phyloP scores from a whole-genome alignment of 2,797 vertebrate genomes.

The Ispidina picta region DNA sequence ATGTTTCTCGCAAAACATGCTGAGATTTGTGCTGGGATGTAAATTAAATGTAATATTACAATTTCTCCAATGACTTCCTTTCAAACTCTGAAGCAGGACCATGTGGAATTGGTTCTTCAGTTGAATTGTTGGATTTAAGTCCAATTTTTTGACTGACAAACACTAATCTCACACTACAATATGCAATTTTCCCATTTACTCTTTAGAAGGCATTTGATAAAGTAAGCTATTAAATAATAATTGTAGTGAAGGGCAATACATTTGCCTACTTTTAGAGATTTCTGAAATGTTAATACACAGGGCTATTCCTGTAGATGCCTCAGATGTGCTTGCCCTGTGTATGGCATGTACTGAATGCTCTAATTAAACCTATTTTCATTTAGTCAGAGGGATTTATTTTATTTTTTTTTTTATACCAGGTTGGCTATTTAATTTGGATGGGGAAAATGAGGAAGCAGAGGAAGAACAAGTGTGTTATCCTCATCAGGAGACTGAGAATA shows the following conservation, averaged over 20 bases:
- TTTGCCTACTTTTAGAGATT: slow-evolving; percentile 31
- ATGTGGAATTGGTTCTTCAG: background rate
- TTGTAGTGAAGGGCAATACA: slow-evolving; percentile 6
- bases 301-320: slow-evolving; percentile 21
- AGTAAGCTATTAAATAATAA: slow-evolving; percentile 50
- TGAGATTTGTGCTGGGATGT: background rate
- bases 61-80: background rate
- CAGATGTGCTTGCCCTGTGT: background rate
- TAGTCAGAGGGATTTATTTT: background rate
- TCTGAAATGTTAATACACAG: slow-evolving; percentile 30
- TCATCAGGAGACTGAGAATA: slow-evolving; percentile 27
- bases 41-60: background rate
- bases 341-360: background rate
- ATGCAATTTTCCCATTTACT: slow-evolving; percentile 16
- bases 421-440: slow-evolving; percentile 41
- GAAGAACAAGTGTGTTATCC: slow-evolving; percentile 5
- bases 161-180: slow-evolving; percentile 4
- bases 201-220: slow-evolving; percentile 12
- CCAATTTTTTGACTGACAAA: slow-evolving; percentile 9
- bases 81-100: background rate
- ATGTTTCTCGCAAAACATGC: background rate
- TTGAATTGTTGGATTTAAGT: background rate
- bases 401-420: background rate
- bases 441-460: slow-evolving; percentile 35
- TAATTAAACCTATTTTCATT: slow-evolving; percentile 59